Evolutionary conservation across 2,797 vertebrate genomes (phyloP).

Genomic region (Oreochromis grahami): DNA sequence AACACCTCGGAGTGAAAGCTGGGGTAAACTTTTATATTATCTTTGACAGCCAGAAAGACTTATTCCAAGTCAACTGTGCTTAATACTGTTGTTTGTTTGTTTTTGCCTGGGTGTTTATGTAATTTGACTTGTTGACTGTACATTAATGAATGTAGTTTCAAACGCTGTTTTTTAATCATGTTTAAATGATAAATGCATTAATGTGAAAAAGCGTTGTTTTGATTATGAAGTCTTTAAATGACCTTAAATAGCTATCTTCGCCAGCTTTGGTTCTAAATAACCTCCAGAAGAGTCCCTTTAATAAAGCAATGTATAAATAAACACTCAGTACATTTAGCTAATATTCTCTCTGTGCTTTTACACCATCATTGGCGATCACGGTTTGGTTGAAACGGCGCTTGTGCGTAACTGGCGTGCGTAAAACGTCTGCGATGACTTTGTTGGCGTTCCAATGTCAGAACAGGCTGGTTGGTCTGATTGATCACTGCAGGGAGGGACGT

Average conservation of each 20-base stretch:
- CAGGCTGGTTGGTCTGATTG: background rate
- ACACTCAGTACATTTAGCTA: background rate
- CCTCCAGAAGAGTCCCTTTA: background rate
- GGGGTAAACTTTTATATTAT: conserved; percentile 18
- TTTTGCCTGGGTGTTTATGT: background rate
- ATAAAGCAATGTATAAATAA: background rate
- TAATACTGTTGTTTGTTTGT: background rate
- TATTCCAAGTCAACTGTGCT: background rate
- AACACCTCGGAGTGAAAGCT: background rate
- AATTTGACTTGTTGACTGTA: background rate
- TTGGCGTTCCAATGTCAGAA: background rate
- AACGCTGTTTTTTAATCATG: background rate
- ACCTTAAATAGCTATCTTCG: rapidly evolving
- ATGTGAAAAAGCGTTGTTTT: background rate
- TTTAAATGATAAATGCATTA: background rate
- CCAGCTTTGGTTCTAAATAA: background rate
- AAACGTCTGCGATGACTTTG: conserved; percentile 23
- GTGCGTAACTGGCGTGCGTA: background rate
- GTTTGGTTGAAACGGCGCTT: background rate
- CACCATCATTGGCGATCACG: background rate
- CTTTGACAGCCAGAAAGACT: background rate
- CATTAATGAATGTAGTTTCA: background rate
- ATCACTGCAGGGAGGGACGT: background rate
- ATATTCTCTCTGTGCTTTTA: background rate
- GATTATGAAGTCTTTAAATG: background rate